A percentile compares a stretch with the other conserved stretches of the same genome.
phyloP scores from a whole-genome alignment of 2,888 invertebrate genomes.

The Lochmaea crataegi region DNA sequence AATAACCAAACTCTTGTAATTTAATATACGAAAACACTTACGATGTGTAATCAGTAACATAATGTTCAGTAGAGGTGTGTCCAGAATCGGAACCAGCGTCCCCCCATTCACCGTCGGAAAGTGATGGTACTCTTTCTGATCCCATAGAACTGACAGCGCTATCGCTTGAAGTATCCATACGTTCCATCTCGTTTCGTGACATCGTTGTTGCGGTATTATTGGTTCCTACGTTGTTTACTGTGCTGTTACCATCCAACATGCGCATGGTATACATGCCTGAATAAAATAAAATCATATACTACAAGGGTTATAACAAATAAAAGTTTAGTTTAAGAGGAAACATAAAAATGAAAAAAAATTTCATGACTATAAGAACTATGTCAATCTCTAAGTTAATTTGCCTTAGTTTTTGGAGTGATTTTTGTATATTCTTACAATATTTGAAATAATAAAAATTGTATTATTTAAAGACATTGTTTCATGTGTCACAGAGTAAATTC shows the following conservation, averaged over 20 bases:
- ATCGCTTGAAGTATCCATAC: constrained; percentile 88
- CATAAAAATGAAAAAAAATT: too few species aligned
- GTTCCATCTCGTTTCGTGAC: constrained; percentile 70
- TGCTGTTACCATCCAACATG: constrained; percentile 75
- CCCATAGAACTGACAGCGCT: constrained; percentile 95
- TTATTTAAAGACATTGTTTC: too few species aligned
- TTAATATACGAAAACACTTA: constrained; percentile 50
- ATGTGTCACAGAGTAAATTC: too few species aligned
- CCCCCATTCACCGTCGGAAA: constrained; percentile 92
- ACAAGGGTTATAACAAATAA: neutral
- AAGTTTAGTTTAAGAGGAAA: too few species aligned
- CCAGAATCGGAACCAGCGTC: constrained; percentile 87
- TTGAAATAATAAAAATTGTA: too few species aligned
- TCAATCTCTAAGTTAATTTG: too few species aligned
- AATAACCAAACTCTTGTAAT: too few species aligned
- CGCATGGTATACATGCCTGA: constrained; percentile 90
- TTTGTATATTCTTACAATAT: too few species aligned
- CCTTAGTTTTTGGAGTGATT: too few species aligned
- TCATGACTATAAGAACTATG: too few species aligned
- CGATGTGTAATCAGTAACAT: constrained; percentile 82
- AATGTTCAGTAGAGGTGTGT: constrained; percentile 72
- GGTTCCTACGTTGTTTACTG: constrained; percentile 61
- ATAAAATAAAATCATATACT: constrained; percentile 19
- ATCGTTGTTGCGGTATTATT: constrained; percentile 57
- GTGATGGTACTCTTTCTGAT: constrained; percentile 87